Base-by-base conservation (phyloP, 2,113 vertebrate species). In the Ptychochromis oligacanthus region DNA sequence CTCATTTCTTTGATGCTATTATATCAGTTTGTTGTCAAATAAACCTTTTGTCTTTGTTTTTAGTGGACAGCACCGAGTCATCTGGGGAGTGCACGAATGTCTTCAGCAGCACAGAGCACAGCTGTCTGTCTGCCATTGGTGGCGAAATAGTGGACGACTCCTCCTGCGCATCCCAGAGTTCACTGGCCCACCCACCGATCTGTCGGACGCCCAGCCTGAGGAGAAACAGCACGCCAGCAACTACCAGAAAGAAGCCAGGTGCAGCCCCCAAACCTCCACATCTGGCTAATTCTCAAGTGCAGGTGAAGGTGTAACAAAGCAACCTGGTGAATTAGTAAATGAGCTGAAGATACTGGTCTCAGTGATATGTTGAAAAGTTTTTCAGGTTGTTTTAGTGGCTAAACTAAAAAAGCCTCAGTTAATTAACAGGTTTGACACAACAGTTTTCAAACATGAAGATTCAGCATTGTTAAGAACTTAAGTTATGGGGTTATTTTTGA, bases 31-130 rank as follows among this genome's bases (percentile, higher is more conserved):
- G 4, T 8, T 57, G 28, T 75, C 2, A 49, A 43, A 22, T 43
- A 17, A 83, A 55, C 0, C 6, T 40, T 34, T 74, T 77, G 43
- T 83, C 11, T 81, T 65, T 88, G 49, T 76, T 22, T 79, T n/a
- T 70, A 95, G 95, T 83, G 56, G 94, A 94, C 82, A 91, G 90
- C 91, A 93, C 92, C 0, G 93, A 95, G 65, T 96, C 95, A 7
- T 95, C 95, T 8, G 91, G 86, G 31, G 95, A 96, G 55, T 92
- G 87, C 60, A 52, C 92, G 6, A 94, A 90, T 52, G 81, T 91
- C 55, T 92, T 94, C 82, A 95, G 93, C 87, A 93, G 89, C 78
- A 95, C 93, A 0, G 94, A 94, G 6, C 89, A 67, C 83, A 95
- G 94, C 88, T 95, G 93, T 80, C 90, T 94, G 58, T 96, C 96